These are phyloP conservation scores for Synanthedon vespiformis DNA, from an alignment of 2,888 invertebrate genomes.

Conservation along the genomic window DNA sequence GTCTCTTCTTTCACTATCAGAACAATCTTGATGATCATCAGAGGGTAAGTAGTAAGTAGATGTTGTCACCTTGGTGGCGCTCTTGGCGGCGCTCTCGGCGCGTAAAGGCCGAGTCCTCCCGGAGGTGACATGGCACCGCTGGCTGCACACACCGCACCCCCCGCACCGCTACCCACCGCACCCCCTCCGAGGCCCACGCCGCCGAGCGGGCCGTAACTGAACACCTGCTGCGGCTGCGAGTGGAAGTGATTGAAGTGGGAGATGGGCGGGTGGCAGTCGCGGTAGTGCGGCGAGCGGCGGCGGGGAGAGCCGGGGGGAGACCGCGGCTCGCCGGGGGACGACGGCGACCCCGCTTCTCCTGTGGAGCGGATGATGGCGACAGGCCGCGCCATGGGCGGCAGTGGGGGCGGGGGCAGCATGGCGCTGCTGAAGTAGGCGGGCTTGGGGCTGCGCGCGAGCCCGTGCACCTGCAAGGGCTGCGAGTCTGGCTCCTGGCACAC, in stretches of 20 bases:
- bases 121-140: conserved; percentile 50
- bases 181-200: conserved; percentile 73
- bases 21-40: neutral
- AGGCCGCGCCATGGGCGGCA: conserved; percentile 96
- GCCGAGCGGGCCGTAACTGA: conserved; percentile 90
- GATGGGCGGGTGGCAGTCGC: conserved; percentile 68
- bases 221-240: conserved; percentile 90
- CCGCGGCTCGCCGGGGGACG: conserved; percentile 47
- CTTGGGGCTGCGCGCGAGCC: conserved; percentile 76
- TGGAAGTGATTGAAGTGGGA: conserved; percentile 93
- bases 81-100: conserved; percentile 46
- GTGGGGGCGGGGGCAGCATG: conserved; percentile 94
- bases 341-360: conserved; percentile 50
- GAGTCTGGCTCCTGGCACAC: conserved; percentile 92
- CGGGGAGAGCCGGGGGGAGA: conserved; percentile 53
- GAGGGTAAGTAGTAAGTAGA: neutral
- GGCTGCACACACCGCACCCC: conserved; percentile 34
- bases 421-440: conserved; percentile 90
- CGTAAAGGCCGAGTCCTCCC: conserved; percentile 56
- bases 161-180: conserved; percentile 50
- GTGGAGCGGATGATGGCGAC: conserved; percentile 96
- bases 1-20: too few species aligned
- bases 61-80: conserved; percentile 40
- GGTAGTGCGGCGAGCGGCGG: conserved; percentile 50
- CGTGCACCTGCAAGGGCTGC: conserved; percentile 76